Evolutionary conservation across 2,797 vertebrate genomes (phyloP).

Genomic region (Onychomys arenicola): DNA sequence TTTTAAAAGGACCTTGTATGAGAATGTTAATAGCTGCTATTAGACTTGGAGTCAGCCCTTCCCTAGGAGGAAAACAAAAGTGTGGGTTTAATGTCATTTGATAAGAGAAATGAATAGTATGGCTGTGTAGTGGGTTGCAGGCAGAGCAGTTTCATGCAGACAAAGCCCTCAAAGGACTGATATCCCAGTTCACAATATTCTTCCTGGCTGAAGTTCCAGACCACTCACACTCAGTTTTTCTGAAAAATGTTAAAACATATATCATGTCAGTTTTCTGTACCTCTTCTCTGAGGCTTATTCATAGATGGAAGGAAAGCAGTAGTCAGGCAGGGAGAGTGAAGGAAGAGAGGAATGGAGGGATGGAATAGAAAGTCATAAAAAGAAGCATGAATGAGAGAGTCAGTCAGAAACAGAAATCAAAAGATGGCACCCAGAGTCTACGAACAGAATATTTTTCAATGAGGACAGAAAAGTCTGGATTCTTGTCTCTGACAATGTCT

Average conservation of each 20-base stretch:
- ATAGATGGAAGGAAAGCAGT: not conserved
- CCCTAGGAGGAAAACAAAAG: constrained; percentile 71
- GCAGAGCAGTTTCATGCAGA: not conserved
- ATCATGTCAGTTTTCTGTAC: not conserved
- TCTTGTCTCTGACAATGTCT: not conserved
- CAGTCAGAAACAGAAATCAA: not conserved
- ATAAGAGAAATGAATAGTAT: constrained; percentile 61
- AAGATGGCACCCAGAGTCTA: accelerated
- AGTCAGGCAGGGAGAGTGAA: not conserved
- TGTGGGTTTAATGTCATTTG: constrained; percentile 5
- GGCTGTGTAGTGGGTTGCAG: not conserved
- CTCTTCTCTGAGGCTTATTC: not conserved
- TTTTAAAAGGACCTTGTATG: constrained; percentile 82
- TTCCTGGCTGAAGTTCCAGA: not conserved
- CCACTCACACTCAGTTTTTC: not conserved
- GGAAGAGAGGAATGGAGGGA: not conserved
- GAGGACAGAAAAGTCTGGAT: not conserved
- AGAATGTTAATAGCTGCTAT: constrained; percentile 82
- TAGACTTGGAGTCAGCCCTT: constrained; percentile 79
- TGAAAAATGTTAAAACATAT: not conserved
- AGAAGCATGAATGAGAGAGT: not conserved
- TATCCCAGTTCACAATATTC: not conserved
- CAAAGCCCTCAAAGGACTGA: not conserved
- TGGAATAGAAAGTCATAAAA: not conserved
- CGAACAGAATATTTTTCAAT: not conserved